These are phyloP conservation scores for Xenopus petersii DNA, from an alignment of 2,797 vertebrate species.

Conservation along the genomic window DNA sequence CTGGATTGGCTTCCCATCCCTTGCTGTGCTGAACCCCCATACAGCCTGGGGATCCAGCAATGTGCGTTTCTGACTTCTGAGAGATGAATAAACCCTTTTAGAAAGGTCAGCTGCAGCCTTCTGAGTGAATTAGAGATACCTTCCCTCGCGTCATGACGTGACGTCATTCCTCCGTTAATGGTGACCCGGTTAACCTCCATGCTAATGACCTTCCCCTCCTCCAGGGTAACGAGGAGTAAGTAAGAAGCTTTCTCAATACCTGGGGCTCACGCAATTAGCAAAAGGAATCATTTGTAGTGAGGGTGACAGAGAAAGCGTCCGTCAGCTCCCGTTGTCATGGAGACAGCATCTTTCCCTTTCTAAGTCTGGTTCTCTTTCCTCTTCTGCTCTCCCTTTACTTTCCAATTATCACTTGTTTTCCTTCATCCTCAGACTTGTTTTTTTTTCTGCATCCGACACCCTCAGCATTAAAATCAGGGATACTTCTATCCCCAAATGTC, in stretches of 20 bases:
- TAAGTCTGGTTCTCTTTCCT: not conserved
- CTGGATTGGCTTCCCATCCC: too few relatives aligned
- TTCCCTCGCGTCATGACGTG: slow-evolving; percentile 6
- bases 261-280: not conserved
- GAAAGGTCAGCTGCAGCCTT: not conserved
- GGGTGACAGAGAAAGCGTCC: slow-evolving; percentile 21
- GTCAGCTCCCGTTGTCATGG: slow-evolving; percentile 25
- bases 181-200: slow-evolving; percentile 29
- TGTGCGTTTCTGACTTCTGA: not conserved
- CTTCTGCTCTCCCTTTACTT: not conserved
- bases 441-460: too few relatives aligned
- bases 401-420: not conserved
- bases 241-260: not conserved
- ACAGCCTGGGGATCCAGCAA: too few relatives aligned
- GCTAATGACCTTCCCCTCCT: slow-evolving; percentile 21
- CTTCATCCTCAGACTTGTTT: too few relatives aligned
- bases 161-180: slow-evolving; percentile 33
- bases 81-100: not conserved
- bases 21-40: too few relatives aligned
- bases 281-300: not conserved
- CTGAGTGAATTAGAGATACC: slow-evolving; percentile 6
- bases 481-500: too few relatives aligned
- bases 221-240: slow-evolving; percentile 5
- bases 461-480: too few relatives aligned
- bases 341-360: slow-evolving; percentile 12